phyloP scores from a whole-genome alignment of 2,113 vertebrate genomes.

The Chloropsis cyanopogon region DNA sequence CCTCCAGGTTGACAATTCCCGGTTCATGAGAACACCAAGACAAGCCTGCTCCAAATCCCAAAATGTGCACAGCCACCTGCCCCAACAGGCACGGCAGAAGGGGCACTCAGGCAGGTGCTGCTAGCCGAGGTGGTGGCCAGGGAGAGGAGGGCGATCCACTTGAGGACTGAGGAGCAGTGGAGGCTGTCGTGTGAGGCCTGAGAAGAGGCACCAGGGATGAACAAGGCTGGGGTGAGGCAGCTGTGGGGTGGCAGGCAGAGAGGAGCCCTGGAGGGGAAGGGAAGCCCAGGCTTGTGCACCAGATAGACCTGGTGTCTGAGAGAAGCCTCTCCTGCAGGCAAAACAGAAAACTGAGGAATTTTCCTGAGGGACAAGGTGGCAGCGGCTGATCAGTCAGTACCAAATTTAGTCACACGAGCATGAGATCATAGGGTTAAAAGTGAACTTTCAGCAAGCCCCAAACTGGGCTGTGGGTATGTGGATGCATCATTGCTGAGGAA shows the following conservation, averaged over 20 bases:
- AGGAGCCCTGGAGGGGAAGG: background rate
- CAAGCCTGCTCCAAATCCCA: background rate
- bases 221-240: background rate
- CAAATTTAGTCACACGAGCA: background rate
- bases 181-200: background rate
- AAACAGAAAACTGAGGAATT: background rate
- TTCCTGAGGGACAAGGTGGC: background rate
- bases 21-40: background rate
- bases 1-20: rapidly evolving
- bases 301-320: background rate
- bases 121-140: rapidly evolving
- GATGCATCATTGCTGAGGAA: background rate
- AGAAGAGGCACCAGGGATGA: background rate
- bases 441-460: background rate
- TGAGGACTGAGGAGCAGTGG: background rate
- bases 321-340: background rate
- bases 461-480: background rate
- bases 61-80: background rate
- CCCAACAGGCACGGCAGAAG: rapidly evolving
- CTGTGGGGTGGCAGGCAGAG: background rate
- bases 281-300: background rate
- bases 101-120: rapidly evolving
- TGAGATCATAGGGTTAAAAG: background rate
- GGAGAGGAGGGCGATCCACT: rapidly evolving
- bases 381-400: background rate